Percentiles rank a stretch among this genome's conserved stretches.
These are phyloP conservation scores for Onthophagus sagittarius DNA, from an alignment of 2,888 invertebrate species.

Conservation along the genomic window DNA sequence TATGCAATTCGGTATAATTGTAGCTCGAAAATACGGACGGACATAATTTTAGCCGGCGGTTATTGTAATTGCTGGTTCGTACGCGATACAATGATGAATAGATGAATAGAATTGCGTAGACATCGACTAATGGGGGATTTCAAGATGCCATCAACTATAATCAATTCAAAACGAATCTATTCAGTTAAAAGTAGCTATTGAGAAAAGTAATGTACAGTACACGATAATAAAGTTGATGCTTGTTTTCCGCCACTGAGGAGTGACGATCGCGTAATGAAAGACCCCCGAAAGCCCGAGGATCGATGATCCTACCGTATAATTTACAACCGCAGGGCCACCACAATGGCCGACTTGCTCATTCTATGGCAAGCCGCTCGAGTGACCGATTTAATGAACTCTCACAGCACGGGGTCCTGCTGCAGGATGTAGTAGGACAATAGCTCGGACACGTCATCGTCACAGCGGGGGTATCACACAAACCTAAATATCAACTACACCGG, in stretches of 20 bases:
- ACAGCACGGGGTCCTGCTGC: not conserved
- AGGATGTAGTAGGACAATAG: not conserved
- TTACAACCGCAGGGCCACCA: not conserved
- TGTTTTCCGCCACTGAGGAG: not conserved
- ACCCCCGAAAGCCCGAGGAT: not conserved
- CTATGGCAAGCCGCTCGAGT: not conserved
- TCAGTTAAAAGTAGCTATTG: not conserved
- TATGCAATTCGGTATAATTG: constrained; percentile 43
- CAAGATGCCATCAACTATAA: not conserved
- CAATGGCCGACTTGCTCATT: not conserved
- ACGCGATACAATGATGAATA: not conserved
- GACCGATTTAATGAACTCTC: not conserved
- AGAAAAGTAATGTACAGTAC: not conserved
- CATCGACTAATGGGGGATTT: not conserved
- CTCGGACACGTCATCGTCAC: not conserved
- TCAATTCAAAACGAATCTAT: not conserved
- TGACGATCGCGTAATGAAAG: not conserved
- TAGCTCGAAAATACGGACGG: constrained; percentile 32
- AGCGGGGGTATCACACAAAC: not conserved
- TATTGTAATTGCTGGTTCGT: not conserved
- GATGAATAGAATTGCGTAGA: not conserved
- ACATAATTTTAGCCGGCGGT: not conserved
- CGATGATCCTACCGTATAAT: not conserved
- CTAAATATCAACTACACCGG: not conserved
- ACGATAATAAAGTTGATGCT: constrained; percentile 4